phyloP scores from a whole-genome alignment of 2,888 invertebrate genomes.

The Phaonia tiefii region DNA sequence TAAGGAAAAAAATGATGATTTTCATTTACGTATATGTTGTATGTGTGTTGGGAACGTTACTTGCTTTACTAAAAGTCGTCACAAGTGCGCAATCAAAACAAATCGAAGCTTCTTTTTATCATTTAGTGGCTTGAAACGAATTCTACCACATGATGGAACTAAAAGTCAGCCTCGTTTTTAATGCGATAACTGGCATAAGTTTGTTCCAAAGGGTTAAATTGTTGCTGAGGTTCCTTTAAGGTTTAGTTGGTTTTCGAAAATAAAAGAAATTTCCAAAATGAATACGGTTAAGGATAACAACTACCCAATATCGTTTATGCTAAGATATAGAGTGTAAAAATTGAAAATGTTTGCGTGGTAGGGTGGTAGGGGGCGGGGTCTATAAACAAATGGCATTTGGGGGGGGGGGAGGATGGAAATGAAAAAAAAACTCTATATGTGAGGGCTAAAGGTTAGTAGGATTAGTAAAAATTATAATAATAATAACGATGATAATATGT shows the following conservation, averaged over 20 bases:
- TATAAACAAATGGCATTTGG: background rate
- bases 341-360: too few species aligned
- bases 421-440: conserved; percentile 12
- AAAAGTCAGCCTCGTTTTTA: conserved; percentile 78
- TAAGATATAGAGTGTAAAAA: background rate
- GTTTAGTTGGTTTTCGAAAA: conserved; percentile 41
- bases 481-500: conserved; percentile 35
- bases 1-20: conserved; percentile 34
- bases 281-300: too few species aligned
- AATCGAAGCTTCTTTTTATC: too few species aligned
- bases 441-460: conserved; percentile 11
- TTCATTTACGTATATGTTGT: conserved; percentile 60
- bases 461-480: conserved; percentile 37
- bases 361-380: too few species aligned
- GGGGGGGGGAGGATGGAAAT: background rate
- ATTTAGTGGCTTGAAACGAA: too few species aligned
- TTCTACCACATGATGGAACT: conserved; percentile 61
- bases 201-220: conserved; percentile 77
- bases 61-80: conserved; percentile 39
- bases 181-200: conserved; percentile 78
- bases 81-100: too few species aligned
- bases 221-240: conserved; percentile 70
- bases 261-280: conserved; percentile 39
- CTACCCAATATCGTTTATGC: background rate
- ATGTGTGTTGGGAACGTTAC: conserved; percentile 52